Percentiles rank a stretch among this genome's conserved stretches.
phyloP scores from a whole-genome alignment of 2,797 vertebrate genomes.

The Tarsius wallacei region DNA sequence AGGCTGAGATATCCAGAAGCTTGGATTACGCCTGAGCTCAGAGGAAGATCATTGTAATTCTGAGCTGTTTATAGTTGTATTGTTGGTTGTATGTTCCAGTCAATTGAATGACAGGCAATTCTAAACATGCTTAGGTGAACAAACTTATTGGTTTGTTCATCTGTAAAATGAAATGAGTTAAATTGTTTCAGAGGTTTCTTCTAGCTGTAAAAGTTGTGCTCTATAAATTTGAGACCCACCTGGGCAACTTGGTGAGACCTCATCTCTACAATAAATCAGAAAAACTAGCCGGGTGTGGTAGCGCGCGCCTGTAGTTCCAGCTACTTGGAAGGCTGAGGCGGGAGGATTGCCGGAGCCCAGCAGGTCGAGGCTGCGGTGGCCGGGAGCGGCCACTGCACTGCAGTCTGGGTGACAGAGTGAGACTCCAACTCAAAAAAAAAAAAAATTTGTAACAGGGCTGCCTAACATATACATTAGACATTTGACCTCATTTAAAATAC shows the following conservation, averaged over 20 bases:
- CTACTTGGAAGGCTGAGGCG: too few species aligned
- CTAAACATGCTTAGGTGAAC: slow-evolving; percentile 48
- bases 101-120: slow-evolving; percentile 4
- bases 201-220: neutral
- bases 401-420: too few species aligned
- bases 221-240: slow-evolving; percentile 15
- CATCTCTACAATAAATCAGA: too few species aligned
- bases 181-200: slow-evolving; percentile 17
- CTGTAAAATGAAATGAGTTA: slow-evolving; percentile 27
- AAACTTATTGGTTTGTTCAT: slow-evolving; percentile 32
- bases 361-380: too few species aligned
- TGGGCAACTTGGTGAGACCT: too few species aligned
- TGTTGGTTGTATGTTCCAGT: slow-evolving; percentile 4
- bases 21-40: slow-evolving; percentile 4
- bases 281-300: too few species aligned
- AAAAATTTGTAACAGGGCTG: slow-evolving; percentile 6
- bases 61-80: neutral
- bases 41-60: slow-evolving; percentile 19
- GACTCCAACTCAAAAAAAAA: too few species aligned
- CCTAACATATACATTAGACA: neutral
- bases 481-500: slow-evolving; percentile 58
- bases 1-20: slow-evolving; percentile 16
- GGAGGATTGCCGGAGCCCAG: too few species aligned
- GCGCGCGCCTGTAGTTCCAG: too few species aligned
- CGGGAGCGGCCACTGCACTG: too few species aligned